phyloP scores from a whole-genome alignment of 2,113 vertebrate species.

The Thunnus maccoyii region DNA sequence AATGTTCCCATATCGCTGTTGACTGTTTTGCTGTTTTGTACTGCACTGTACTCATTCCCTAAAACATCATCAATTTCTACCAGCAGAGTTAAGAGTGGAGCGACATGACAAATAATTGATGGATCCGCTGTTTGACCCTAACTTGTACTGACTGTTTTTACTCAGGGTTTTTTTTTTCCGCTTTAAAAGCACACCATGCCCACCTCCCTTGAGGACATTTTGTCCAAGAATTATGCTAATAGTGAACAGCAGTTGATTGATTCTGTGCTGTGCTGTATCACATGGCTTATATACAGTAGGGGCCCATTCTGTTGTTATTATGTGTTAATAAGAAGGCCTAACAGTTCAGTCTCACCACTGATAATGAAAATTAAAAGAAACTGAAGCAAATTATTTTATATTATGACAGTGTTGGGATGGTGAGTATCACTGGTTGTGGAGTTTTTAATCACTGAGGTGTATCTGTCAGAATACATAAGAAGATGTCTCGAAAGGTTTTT shows the following conservation, averaged over 20 bases:
- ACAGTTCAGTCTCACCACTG: not conserved
- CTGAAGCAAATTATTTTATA: not conserved
- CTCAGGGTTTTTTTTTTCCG: not conserved
- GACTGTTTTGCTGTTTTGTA: conserved; percentile 17
- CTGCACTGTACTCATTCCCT: not conserved
- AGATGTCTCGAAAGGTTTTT: too few species aligned
- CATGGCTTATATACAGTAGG: not conserved
- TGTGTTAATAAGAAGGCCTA: not conserved
- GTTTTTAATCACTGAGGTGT: too few species aligned
- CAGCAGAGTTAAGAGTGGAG: conserved; percentile 11
- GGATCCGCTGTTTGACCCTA: conserved; percentile 17
- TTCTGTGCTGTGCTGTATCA: not conserved
- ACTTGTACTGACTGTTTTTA: not conserved
- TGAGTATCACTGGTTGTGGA: too few species aligned
- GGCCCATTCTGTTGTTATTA: not conserved
- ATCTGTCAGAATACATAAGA: too few species aligned
- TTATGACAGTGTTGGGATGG: too few species aligned
- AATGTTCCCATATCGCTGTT: conserved; percentile 12
- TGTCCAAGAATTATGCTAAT: not conserved
- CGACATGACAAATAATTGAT: not conserved
- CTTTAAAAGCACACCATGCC: not conserved
- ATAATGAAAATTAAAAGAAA: not conserved
- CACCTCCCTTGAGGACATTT: conserved; percentile 6
- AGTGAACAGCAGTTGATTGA: conserved; percentile 29
- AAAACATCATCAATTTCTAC: conserved; percentile 19